Base-by-base conservation (phyloP, 1,140 invertebrate species). In the Latrodectus geometricus region DNA sequence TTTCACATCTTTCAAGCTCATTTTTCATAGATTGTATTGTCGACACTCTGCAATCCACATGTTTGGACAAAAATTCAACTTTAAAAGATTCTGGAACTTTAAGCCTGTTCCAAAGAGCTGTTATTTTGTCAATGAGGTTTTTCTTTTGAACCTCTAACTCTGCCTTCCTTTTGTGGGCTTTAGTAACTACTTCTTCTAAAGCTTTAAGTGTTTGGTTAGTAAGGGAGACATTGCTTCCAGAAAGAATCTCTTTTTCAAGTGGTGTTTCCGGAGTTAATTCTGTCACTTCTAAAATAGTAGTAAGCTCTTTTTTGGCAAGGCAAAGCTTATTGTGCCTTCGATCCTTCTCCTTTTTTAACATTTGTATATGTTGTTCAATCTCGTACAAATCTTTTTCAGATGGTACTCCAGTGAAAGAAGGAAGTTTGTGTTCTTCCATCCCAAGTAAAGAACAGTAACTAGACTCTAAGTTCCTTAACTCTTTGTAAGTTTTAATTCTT, bases 1-100 rank as follows among this genome's bases (percentile, higher is more conserved):
- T 90, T 89, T 95, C 94, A 89, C 94, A 95, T 17, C 93, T 91
- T 50, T 92, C 90, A 35, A 95, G 91, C 91, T 95, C 94, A 66
- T 90, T 89, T 54, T 92, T 78, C 74, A 95, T 91, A 17, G 92
- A 91, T 88, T 92, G 90, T 77, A 94, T 90, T 14, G 93, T 93
- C 11, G 89, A 88, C 17, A 91, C 88, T 54, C 91, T 93, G 74
- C 92, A 92, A 48, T 93, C 93, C 11, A 90, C 88, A 90, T 93
- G 90, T 85, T 91, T 91, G 21, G 90, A 88, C 9, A 92, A 88
- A 89, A 94, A 94, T 21, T 90, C 89, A 54, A 92, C 89, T 79
- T 93, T 91, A 48, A 92, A 90, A 11, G 91, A 88, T 52, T 92
- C 89, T 48, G 94, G 92, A 74, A 94, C 92, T 14, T 94, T 93